Percentiles rank a stretch among this genome's conserved stretches.
phyloP scores from a whole-genome alignment of 2,113 vertebrate species.

The Thunnus maccoyii region DNA sequence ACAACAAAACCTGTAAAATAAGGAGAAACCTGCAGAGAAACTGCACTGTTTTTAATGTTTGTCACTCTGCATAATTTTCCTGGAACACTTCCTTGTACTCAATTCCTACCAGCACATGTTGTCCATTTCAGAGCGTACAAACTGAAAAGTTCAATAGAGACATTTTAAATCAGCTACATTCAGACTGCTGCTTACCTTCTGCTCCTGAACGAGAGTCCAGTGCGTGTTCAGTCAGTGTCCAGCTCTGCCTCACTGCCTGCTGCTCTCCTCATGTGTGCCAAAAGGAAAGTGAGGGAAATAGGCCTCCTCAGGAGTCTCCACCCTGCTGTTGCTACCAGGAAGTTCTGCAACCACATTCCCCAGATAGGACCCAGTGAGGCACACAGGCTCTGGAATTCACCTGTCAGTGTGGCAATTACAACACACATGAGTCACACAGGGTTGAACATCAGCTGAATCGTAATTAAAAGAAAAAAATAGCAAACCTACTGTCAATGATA shows the following conservation, averaged over 20 bases:
- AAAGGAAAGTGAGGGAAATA: constrained; percentile 25
- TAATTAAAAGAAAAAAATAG: neutral
- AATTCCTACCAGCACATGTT: neutral
- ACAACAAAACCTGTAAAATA: neutral
- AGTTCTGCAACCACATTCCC: constrained; percentile 61
- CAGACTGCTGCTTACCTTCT: constrained; percentile 44
- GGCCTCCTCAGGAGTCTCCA: constrained; percentile 49
- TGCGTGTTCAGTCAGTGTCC: neutral
- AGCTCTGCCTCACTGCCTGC: constrained; percentile 4
- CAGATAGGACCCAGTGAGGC: neutral
- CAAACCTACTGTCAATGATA: neutral
- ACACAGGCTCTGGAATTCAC: constrained; percentile 43
- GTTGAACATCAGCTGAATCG: neutral
- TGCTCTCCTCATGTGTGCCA: neutral
- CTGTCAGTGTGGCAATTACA: neutral
- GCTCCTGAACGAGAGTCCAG: neutral
- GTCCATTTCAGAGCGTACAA: neutral
- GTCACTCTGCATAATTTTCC: neutral
- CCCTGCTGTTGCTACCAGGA: constrained; percentile 64
- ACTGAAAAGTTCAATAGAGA: neutral
- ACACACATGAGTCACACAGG: neutral
- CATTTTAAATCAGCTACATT: neutral
- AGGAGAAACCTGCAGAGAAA: neutral
- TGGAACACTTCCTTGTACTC: constrained; percentile 42
- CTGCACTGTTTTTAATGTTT: neutral